Evolutionary conservation across 2,888 invertebrate genomes (phyloP), one percentile per base, ranked within the genome.

Genomic region (Panorpa germanica): DNA sequence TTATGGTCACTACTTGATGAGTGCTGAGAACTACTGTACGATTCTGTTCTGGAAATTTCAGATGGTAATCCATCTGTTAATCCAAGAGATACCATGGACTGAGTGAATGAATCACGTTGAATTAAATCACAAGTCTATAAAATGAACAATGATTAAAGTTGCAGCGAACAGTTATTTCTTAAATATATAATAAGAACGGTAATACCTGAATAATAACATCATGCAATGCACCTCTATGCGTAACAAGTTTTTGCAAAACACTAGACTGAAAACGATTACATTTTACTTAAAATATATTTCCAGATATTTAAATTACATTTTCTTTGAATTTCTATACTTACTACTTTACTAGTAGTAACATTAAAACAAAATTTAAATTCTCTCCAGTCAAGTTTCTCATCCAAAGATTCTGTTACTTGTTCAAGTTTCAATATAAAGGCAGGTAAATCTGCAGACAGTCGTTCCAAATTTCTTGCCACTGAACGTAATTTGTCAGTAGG

Each of bases 311-410:
- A 25, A 19, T 15, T 26, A 12, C 24, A 26, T 15, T 10, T 17
- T 4, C 15, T n/a, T 22, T 23, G n/a, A 10, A 18, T 18, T 23
- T 9, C 15, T 13, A 12, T 18, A 54, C 63, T 56, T 52, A 71
- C 72, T 41, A 71, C 65, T 64, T 70, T 70, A 37, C 70, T 70
- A 14, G 65, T 65, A 15, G 62, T 65, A 25, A 65, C 53, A 50
- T 65, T 66, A 39, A 68, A 64, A 41, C 64, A 65, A 45, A 66
- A 67, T 41, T 67, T 65, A 43, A 66, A 67, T 40, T 67, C 65
- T 32, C 61, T 57, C 63, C 65, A 65, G 35, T 65, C 65, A 31
- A 66, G 49, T 41, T 65, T 63, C 36, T 69, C 68, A 42, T 71
- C 70, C 37, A 70, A 53, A 11, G 65, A 65, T 35, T 61, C 57